phyloP scores from a whole-genome alignment of 2,888 invertebrate genomes.

The Ichneumon xanthorius region DNA sequence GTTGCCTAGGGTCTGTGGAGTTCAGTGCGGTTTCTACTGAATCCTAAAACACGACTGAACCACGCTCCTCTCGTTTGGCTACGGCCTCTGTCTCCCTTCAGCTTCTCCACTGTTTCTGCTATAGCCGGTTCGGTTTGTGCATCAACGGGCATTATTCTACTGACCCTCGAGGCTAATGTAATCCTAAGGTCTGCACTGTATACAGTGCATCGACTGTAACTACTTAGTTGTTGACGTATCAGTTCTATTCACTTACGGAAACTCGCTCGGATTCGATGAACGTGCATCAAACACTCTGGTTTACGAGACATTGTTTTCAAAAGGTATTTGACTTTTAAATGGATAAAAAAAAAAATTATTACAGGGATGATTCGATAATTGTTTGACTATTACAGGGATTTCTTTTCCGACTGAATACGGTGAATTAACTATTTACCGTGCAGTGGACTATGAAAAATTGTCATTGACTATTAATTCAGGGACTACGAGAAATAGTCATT shows the following conservation, averaged over 20 bases:
- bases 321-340: too few species aligned
- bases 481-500: too few species aligned
- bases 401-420: too few species aligned
- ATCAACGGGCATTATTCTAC: not conserved
- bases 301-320: too few species aligned
- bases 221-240: not conserved
- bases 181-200: not conserved
- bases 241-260: not conserved
- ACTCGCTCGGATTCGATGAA: not conserved
- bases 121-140: not conserved
- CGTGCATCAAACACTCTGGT: too few species aligned
- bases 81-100: not conserved
- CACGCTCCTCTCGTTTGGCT: not conserved
- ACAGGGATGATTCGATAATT: too few species aligned
- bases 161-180: not conserved
- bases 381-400: too few species aligned
- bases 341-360: too few species aligned
- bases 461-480: too few species aligned
- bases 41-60: not conserved
- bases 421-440: too few species aligned
- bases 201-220: not conserved
- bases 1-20: not conserved
- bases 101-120: not conserved
- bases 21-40: conserved; percentile 18
- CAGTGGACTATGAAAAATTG: too few species aligned